Evolutionary conservation across 2,797 vertebrate species (phyloP).

Genomic region (Aulostomus chinensis): DNA sequence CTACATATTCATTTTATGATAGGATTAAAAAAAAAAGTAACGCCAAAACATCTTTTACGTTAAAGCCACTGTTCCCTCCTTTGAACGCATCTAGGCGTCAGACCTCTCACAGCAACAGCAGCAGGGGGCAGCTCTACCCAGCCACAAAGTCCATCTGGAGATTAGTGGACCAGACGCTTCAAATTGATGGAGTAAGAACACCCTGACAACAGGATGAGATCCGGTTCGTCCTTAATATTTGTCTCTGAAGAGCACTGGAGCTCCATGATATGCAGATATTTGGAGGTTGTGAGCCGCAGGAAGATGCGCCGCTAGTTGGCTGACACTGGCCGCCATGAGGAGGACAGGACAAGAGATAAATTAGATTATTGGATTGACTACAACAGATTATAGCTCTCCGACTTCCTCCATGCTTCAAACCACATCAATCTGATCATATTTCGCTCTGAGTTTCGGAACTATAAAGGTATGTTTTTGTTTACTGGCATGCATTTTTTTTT

Average conservation of each 20-base stretch:
- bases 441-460: conserved; percentile 19
- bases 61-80: too few species aligned
- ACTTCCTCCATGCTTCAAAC: conserved; percentile 55
- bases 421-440: conserved; percentile 36
- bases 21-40: too few species aligned
- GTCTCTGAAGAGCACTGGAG: not conserved
- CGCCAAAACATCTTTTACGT: too few species aligned
- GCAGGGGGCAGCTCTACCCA: conserved; percentile 35
- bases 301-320: conserved; percentile 1
- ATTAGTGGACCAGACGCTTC: not conserved
- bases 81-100: too few species aligned
- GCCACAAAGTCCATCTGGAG: not conserved
- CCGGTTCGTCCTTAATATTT: too few species aligned
- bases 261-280: not conserved
- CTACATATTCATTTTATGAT: too few species aligned
- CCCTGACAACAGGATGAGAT: not conserved
- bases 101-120: conserved; percentile 1
- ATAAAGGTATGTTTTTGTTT: conserved; percentile 61
- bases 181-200: conserved; percentile 15
- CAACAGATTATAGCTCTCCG: conserved; percentile 76
- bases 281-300: not conserved
- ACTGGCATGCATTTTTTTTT: not conserved
- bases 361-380: conserved; percentile 83
- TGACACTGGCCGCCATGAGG: conserved; percentile 28
- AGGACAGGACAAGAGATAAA: conserved; percentile 63